Conservation (phyloP, 1,140 invertebrate species). For the Hylyphantes graminicola region DNA sequence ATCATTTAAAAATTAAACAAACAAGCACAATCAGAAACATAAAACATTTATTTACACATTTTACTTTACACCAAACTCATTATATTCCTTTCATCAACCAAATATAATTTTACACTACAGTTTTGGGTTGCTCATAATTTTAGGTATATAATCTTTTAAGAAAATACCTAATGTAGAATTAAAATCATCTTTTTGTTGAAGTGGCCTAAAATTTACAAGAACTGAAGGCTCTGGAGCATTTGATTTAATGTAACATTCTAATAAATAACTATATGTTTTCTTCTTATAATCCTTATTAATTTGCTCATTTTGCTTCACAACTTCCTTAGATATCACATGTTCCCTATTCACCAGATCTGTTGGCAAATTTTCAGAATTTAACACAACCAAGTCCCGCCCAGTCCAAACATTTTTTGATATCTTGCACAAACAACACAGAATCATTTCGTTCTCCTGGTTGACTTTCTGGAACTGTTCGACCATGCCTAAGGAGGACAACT, state of each 20-base stretch:
- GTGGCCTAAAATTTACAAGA: slow-evolving; percentile 32
- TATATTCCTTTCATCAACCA: too few species aligned
- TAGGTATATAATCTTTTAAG: slow-evolving; percentile 38
- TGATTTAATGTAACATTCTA: slow-evolving; percentile 30
- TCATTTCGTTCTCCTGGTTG: slow-evolving; percentile 1
- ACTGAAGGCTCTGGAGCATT: background rate
- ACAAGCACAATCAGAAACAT: too few species aligned
- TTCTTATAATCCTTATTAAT: background rate
- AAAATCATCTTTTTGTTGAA: slow-evolving; percentile 12
- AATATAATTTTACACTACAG: background rate
- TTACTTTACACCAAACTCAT: background rate
- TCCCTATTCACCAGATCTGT: slow-evolving; percentile 25
- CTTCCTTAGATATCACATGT: slow-evolving; percentile 9
- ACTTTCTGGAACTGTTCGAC: slow-evolving; percentile 24
- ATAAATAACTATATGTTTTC: slow-evolving; percentile 38
- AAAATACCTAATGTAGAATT: slow-evolving; percentile 48
- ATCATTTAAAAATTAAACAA: too few species aligned
- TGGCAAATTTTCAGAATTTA: background rate
- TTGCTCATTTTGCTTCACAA: slow-evolving; percentile 8
- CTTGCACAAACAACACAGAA: slow-evolving; percentile 31
- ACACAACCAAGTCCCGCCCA: background rate
- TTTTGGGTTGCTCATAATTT: slow-evolving; percentile 5
- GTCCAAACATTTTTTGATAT: slow-evolving; percentile 24
- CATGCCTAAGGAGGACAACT: background rate
- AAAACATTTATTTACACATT: slow-evolving; percentile 11